phyloP scores from a whole-genome alignment of 2,888 invertebrate species.

The Cantharis nigra region DNA sequence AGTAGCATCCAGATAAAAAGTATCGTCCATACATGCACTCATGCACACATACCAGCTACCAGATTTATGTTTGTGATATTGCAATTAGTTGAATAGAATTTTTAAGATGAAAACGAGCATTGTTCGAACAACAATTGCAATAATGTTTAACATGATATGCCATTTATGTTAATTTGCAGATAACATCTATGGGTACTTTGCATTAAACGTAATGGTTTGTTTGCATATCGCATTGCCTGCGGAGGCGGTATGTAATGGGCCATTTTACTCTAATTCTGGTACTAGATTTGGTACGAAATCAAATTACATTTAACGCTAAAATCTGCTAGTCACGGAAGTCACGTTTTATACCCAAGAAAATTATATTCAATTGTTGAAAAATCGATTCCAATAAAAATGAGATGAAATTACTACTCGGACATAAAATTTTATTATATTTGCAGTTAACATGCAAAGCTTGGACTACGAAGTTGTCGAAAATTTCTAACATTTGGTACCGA shows the following conservation, averaged over 20 bases:
- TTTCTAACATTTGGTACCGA: not conserved
- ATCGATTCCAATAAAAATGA: not conserved
- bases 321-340: conserved; percentile 23
- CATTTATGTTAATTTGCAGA: conserved; percentile 31
- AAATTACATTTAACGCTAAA: conserved; percentile 6
- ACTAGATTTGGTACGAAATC: conserved; percentile 21
- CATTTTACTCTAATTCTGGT: conserved; percentile 29
- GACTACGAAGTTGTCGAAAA: not conserved
- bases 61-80: conserved; percentile 20
- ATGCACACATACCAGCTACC: not conserved
- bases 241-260: conserved; percentile 24
- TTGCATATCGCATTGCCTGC: conserved; percentile 16
- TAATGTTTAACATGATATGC: conserved; percentile 32
- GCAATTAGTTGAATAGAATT: conserved; percentile 26
- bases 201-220: conserved; percentile 24
- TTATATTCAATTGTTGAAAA: not conserved
- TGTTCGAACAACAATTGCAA: conserved; percentile 28
- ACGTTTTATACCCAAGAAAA: conserved; percentile 19
- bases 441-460: not conserved
- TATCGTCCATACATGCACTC: not conserved
- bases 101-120: conserved; percentile 23
- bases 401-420: not conserved
- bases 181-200: conserved; percentile 18
- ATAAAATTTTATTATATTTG: not conserved
- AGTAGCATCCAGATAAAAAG: not conserved